Base-by-base conservation (phyloP, 2,888 invertebrate species). In the Strigamia crassipes region DNA sequence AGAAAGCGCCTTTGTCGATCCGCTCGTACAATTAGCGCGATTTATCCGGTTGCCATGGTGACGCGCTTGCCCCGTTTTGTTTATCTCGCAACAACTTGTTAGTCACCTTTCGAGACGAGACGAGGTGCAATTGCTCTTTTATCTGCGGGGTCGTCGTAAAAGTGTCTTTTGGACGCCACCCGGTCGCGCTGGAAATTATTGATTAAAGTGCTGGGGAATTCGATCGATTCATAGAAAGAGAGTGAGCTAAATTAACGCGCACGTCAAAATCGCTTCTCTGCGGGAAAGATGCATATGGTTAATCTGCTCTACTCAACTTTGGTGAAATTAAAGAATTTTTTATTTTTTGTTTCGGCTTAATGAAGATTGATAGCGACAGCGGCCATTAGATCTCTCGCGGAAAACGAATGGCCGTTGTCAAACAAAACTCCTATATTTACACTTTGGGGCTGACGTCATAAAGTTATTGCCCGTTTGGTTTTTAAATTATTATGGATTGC, bases 161-260 rank as follows among this genome's bases (percentile, higher is more conserved):
- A n/a, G n/a, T n/a, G n/a, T n/a, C n/a, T n/a, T 51, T 51, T n/a
- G 51, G 51, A 51, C 51, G 51, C 51, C 51, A 51, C 10, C 51
- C 51, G 10, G 51, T 51, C 5, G 51, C 15, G 34, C 6, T n/a
- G n/a, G 15, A 51, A 51, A 51, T 51, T 51, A 51, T 51, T 51
- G 51, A 51, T 51, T 51, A 51, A n/a, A 51, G 51, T 51, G 51
- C 4, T n/a, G n/a, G 51, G 51, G 10, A 51, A 51, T 51, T 51
- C 10, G 3, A 51, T 51, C 51, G 51, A 51, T 51, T 51, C 51
- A 6, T 34, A 51, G 3, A 51, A 51, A 51, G 51, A 6, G 51
- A 51, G 51, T 51, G 51, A n/a, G 51, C 51, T 51, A 51, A 51
- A 51, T 51, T 51, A 51, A 51, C 51, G 51, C 51, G 10, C 51